Evolutionary conservation across 2,113 vertebrate species (phyloP).

Genomic region (Prinia subflava): DNA sequence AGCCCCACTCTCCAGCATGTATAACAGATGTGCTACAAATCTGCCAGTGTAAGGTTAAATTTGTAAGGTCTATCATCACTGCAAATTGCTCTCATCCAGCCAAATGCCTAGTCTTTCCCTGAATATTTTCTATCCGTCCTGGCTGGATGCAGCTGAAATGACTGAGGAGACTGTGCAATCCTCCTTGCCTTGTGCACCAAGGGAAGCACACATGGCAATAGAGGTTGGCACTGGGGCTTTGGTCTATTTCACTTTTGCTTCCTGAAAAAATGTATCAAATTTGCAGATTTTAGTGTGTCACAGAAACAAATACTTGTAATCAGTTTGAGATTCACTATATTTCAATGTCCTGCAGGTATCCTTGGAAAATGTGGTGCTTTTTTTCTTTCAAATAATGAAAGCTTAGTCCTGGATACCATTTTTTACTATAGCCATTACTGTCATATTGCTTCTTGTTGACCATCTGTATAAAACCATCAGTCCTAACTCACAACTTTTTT

Average conservation of each 20-base stretch:
- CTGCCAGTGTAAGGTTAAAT: not conserved
- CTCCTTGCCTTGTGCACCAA: not conserved
- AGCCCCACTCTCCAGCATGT: not conserved
- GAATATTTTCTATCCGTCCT: not conserved
- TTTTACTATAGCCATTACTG: not conserved
- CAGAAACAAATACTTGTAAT: not conserved
- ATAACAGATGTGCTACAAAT: constrained; percentile 3
- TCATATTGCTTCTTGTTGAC: not conserved
- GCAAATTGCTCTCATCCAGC: not conserved
- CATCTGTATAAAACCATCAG: not conserved
- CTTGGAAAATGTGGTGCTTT: not conserved
- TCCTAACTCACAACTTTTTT: not conserved
- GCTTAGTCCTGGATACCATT: not conserved
- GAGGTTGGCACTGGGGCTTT: fast-evolving
- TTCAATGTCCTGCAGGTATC: not conserved
- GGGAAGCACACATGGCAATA: fast-evolving
- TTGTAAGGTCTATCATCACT: not conserved
- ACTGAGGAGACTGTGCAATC: not conserved
- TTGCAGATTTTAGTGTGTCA: not conserved
- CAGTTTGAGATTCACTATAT: not conserved
- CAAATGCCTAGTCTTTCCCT: not conserved
- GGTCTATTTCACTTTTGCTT: fast-evolving
- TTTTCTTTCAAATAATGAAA: not conserved
- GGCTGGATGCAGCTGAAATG: not conserved
- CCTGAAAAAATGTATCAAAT: not conserved